Conservation (phyloP, 1,140 invertebrate genomes). For the Drosophila biarmipes region DNA sequence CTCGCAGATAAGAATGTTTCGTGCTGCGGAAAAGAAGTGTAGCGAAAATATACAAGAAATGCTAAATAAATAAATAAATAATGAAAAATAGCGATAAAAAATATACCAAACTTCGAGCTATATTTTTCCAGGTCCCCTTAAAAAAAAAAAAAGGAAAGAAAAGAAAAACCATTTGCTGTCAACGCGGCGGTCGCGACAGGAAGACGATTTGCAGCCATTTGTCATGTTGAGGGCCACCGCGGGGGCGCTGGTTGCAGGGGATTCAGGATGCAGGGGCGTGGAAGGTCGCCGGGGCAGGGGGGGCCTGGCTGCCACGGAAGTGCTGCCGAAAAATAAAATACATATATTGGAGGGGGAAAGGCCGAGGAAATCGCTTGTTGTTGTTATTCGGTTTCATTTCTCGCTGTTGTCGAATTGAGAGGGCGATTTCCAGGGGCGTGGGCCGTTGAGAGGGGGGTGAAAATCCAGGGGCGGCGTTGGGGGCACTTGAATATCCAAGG, state of each 20-base stretch:
- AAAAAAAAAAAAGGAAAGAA: constrained; percentile 5
- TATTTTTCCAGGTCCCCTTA: neutral
- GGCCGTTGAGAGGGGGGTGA: neutral
- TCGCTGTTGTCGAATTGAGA: constrained; percentile 8
- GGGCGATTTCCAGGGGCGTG: neutral
- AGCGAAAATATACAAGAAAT: constrained; percentile 38
- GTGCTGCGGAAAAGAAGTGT: neutral
- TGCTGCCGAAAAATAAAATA: constrained; percentile 45
- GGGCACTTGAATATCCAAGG: constrained; percentile 5
- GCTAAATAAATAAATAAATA: constrained; percentile 79
- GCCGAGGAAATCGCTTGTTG: constrained; percentile 47
- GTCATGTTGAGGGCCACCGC: constrained; percentile 65
- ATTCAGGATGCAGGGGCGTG: neutral
- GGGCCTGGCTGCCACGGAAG: constrained; percentile 19
- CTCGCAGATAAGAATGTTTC: constrained; percentile 40
- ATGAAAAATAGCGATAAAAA: constrained; percentile 76
- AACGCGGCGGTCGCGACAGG: constrained; percentile 77
- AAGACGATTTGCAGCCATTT: constrained; percentile 83
- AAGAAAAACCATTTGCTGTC: constrained; percentile 63
- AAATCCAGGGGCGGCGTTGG: neutral
- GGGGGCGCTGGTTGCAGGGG: constrained; percentile 10
- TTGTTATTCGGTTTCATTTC: constrained; percentile 44
- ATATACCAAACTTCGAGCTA: constrained; percentile 23
- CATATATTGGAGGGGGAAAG: constrained; percentile 32
- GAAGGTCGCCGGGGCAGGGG: neutral